Conservation (phyloP, 2,113 vertebrate species). For the Oryzias javanicus region DNA sequence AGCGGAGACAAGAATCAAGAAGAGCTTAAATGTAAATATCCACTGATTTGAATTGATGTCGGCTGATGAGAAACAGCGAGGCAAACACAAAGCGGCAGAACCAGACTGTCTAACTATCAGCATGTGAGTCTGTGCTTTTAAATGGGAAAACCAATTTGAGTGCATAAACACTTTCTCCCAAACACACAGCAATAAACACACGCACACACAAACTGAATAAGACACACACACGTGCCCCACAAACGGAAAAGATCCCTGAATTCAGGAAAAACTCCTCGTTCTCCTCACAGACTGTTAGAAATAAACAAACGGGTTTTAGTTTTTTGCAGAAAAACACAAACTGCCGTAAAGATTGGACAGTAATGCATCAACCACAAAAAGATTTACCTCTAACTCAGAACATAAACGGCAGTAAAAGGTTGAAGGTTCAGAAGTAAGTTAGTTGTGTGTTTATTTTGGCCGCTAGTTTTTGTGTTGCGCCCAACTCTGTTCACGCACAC, state of each 20-base stretch:
- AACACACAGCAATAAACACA: conserved; percentile 50
- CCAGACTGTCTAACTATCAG: conserved; percentile 14
- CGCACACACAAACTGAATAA: conserved; percentile 35
- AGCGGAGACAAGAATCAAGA: background rate
- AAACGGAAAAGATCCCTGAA: conserved; percentile 26
- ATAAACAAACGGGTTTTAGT: conserved; percentile 25
- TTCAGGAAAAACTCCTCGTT: conserved; percentile 33
- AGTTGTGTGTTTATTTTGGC: conserved; percentile 40
- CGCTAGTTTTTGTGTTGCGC: conserved; percentile 16
- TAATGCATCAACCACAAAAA: conserved; percentile 47
- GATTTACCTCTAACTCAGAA: conserved; percentile 19
- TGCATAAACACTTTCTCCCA: conserved; percentile 54
- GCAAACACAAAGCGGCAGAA: background rate
- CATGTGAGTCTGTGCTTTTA: conserved; percentile 36
- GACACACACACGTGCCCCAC: conserved; percentile 23
- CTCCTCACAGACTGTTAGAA: background rate
- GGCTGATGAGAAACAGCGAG: conserved; percentile 15
- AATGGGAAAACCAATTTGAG: conserved; percentile 32
- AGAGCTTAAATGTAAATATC: conserved; percentile 5
- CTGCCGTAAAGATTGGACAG: conserved; percentile 55
- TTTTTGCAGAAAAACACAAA: conserved; percentile 43
- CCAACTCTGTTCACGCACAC: conserved; percentile 5
- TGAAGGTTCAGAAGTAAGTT: background rate
- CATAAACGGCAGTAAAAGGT: conserved; percentile 15
- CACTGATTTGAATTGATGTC: conserved; percentile 10